Evolutionary conservation across 2,113 vertebrate species (phyloP), one percentile per base, ranked within the genome.

Genomic region (Melierax canorus): DNA sequence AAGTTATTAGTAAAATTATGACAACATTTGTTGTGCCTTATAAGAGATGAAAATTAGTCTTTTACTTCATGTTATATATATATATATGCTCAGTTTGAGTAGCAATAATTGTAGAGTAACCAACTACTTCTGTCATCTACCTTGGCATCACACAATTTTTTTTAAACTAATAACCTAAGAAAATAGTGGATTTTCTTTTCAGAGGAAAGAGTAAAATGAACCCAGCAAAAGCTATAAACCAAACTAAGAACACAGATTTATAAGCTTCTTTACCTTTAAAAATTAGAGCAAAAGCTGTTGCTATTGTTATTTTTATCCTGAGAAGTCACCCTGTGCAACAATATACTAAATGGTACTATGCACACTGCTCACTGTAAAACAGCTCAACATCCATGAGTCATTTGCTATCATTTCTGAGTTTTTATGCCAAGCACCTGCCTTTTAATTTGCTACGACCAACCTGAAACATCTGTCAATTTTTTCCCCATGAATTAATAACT

Each of bases 381-480:
- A 90, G 63, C 53, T 76, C 38, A 85, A 82, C 64, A 34, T 74
- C 94, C 67, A 17, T 34, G n/a, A 95, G 78, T 84, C 77, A 62
- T 41, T 95, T 88, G 41, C 71, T 92, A 96, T 82, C 68, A 75
- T 94, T 90, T 92, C 90, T 71, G 84, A 86, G 69, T 18, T 94
- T 96, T 96, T 63, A 77, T 92, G 73, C 90, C 80, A 94, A 94
- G 92, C 86, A 97, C 83, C 94, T 92, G 94, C 85, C 91, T 98
- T 96, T 97, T 97, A 85, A 97, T 98, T 98, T 97, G 92, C 94
- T 96, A 80, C 32, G 23, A 94, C 97, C 95, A 97, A 90, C 88
- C 92, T 97, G 96, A 95, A 97, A 96, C 97, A 98, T 94, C 96
- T 98, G 97, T 96, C 97, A 95, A 4, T 66, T 96, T 93, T 79